Evolutionary conservation across 2,888 invertebrate species (phyloP), one percentile per base, ranked within the genome.

Genomic region (Eurois occulta): DNA sequence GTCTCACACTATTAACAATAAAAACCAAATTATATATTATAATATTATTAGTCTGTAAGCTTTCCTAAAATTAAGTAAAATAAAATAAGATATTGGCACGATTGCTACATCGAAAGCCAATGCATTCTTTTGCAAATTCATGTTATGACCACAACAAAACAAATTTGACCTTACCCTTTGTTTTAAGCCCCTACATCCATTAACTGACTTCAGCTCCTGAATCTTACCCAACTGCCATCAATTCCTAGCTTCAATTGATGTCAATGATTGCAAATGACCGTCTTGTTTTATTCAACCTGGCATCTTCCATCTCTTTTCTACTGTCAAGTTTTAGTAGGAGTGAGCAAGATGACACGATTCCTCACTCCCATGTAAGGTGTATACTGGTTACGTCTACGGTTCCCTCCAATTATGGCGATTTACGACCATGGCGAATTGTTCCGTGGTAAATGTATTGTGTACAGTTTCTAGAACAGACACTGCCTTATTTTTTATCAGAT

Each of bases 371-470:
- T 80, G 78, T 87, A 82, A 80, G 83, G 85, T 75, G 80, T 88
- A 85, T 89, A 87, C 84, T 83, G 81, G 82, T 85, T 85, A 86
- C 81, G 87, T 89, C 89, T 87, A 87, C 90, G 82, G 89, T 86
- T 80, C 88, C 89, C 90, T 92, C 93, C 94, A 94, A 94, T 94
- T 94, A 94, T 90, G 79, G 83, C 89, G 93, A 94, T 94, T 94
- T 94, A 94, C 91, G 92, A 88, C 85, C 89, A 85, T 82, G 86
- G 90, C 89, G 91, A 91, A 90, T 89, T 90, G 88, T 90, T 88
- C 86, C 78, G 85, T 80, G 87, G 88, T 81, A 75, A 75, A 65
- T 46, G 66, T 78, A 41, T 10, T 65, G 68, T n/a, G 28, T 71
- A 81, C 35, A 64, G 18, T 28, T 18, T 3, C 85, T 88, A 38